phyloP scores from a whole-genome alignment of 2,797 vertebrate species.

The Garrulus glandarius region DNA sequence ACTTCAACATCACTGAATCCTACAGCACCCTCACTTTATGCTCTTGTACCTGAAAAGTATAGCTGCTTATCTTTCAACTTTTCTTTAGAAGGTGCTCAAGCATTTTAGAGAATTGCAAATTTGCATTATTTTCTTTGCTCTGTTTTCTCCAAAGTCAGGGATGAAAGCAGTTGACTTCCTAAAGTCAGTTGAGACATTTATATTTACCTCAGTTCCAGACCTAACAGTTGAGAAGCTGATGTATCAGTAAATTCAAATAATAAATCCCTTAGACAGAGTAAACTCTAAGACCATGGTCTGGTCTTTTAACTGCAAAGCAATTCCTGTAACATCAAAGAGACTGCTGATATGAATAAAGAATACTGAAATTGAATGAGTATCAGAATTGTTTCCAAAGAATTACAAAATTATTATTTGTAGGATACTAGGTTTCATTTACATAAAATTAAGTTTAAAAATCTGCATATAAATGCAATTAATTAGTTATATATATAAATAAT shows the following conservation, averaged over 20 bases:
- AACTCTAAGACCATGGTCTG: not conserved
- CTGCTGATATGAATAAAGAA: not conserved
- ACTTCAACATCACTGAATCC: not conserved
- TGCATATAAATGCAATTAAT: not conserved
- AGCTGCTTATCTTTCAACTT: not conserved
- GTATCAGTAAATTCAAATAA: not conserved
- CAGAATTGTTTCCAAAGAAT: not conserved
- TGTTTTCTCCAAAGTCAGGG: not conserved
- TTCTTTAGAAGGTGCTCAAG: not conserved
- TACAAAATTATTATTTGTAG: not conserved
- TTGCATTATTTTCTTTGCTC: not conserved
- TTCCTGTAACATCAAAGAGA: not conserved
- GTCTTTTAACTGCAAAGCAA: not conserved
- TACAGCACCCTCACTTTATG: not conserved
- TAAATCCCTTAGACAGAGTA: not conserved
- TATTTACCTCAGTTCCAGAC: not conserved
- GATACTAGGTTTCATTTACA: not conserved
- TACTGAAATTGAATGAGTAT: not conserved
- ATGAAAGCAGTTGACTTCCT: not conserved
- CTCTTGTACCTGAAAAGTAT: not conserved
- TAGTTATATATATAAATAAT: not conserved
- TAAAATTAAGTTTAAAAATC: not conserved
- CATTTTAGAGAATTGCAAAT: not conserved
- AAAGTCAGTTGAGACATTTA: not conserved
- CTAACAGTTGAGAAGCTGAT: not conserved